A percentile compares a stretch with the other conserved stretches of the same genome.
Evolutionary conservation across 2,888 invertebrate genomes (phyloP).

Genomic region (Acronicta psi): DNA sequence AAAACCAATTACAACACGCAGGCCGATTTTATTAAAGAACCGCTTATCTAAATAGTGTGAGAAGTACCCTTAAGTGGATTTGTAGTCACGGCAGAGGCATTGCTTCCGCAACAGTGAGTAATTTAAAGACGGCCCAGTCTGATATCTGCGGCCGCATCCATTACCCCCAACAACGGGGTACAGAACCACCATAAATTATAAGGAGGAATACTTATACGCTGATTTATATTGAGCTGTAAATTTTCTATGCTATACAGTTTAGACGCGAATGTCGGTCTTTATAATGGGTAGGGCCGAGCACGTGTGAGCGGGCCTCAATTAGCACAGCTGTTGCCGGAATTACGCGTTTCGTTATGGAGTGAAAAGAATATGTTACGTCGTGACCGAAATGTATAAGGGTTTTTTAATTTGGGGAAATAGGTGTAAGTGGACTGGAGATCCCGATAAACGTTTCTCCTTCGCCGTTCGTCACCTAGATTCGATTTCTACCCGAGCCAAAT

Average conservation of each 20-base stretch:
- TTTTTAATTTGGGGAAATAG: conserved; percentile 30
- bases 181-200: conserved; percentile 83
- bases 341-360: conserved; percentile 32
- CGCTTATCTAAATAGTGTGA: conserved; percentile 83
- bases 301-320: conserved; percentile 37
- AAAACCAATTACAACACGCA: conserved; percentile 81
- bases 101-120: conserved; percentile 83
- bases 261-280: conserved; percentile 46
- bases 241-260: conserved; percentile 68
- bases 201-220: conserved; percentile 81
- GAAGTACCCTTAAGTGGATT: conserved; percentile 82
- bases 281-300: conserved; percentile 43
- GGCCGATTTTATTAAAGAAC: conserved; percentile 75
- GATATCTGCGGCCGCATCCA: conserved; percentile 86
- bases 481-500: too few relatives aligned
- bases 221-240: conserved; percentile 83
- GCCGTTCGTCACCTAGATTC: too few relatives aligned
- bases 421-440: not conserved
- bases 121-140: conserved; percentile 83
- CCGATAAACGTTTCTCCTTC: too few relatives aligned
- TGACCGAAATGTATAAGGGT: conserved; percentile 34
- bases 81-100: conserved; percentile 77
- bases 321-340: conserved; percentile 35
- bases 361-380: conserved; percentile 29
- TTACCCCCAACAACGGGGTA: conserved; percentile 82